A percentile compares a stretch with the other conserved stretches of the same genome.
Conservation (phyloP, 1,140 invertebrate genomes). For the Polypedilum vanderplanki region DNA sequence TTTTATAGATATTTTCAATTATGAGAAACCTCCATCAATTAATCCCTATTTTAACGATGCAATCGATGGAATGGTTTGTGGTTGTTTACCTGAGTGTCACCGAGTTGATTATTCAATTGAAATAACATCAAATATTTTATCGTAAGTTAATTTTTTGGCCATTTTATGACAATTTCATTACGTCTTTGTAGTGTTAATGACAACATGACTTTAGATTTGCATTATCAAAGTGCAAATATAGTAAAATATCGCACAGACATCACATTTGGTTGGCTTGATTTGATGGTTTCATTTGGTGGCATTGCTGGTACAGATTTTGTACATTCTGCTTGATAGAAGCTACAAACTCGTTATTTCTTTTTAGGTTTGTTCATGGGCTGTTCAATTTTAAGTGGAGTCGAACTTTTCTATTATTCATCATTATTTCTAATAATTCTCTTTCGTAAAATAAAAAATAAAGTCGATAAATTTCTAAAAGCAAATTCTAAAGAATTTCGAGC, state of each 20-base stretch:
- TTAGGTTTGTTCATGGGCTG: conserved; percentile 51
- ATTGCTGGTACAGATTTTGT: conserved; percentile 46
- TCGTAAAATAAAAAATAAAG: neutral
- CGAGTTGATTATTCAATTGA: conserved; percentile 40
- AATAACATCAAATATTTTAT: conserved; percentile 35
- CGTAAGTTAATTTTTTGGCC: conserved; percentile 6
- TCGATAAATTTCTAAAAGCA: neutral
- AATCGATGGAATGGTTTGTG: conserved; percentile 39
- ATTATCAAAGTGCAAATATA: conserved; percentile 33
- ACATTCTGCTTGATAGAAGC: too few species aligned
- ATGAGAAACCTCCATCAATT: conserved; percentile 37
- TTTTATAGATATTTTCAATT: conserved; percentile 32
- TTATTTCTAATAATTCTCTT: neutral
- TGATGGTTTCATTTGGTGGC: conserved; percentile 50
- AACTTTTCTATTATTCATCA: conserved; percentile 50
- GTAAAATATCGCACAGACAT: conserved; percentile 43
- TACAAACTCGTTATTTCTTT: too few species aligned
- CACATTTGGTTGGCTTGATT: conserved; percentile 45
- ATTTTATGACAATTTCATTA: too few species aligned
- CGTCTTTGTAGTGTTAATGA: neutral
- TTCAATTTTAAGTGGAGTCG: conserved; percentile 52
- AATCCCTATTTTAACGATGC: conserved; percentile 37
- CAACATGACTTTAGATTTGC: conserved; percentile 27
- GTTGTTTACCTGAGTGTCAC: conserved; percentile 41
- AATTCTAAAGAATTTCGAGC: neutral